Conservation (phyloP, 1,140 invertebrate genomes). For the roundworm (Caenorhabditis elegans) region WBcel235 BX284604.4:9003501-9004000, state of each 20-base stretch:
- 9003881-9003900: constrained; percentile 30
- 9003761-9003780: too few species aligned
- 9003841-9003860: not conserved
- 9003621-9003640: not conserved
- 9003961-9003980: constrained; percentile 23
- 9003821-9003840: too few species aligned
- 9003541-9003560: not conserved
- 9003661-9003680: not conserved
- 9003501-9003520: constrained; percentile 21
- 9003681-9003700: not conserved
- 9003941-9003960: constrained; percentile 36
- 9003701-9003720: not conserved
- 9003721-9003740: not conserved
- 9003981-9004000: not conserved
- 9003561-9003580: constrained; percentile 13
- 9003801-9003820: too few species aligned
- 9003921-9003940: not conserved
- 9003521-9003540: constrained; percentile 13
- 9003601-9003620: constrained; percentile 16
- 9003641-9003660: not conserved
- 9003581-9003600: not conserved
- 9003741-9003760: too few species aligned
- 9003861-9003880: constrained; percentile 16
- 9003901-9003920: not conserved
- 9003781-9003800: too few species aligned